A percentile compares a stretch with the other conserved stretches of the same genome.
These are phyloP conservation scores for Habropoda laboriosa DNA, from an alignment of 1,140 invertebrate species.

Conservation along the genomic window DNA sequence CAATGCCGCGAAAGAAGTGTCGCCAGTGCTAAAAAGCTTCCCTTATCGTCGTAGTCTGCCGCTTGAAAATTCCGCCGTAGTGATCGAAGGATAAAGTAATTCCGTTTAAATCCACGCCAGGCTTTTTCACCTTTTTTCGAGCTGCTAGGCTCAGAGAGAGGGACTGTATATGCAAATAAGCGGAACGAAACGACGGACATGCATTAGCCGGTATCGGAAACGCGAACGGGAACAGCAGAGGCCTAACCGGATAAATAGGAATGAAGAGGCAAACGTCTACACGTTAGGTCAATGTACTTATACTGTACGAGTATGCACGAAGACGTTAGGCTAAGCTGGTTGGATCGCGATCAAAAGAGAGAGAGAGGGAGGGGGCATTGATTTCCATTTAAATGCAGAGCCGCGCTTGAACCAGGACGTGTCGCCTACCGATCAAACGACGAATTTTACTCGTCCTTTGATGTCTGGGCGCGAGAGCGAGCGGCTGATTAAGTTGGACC, in stretches of 20 bases:
- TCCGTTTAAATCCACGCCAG: conserved; percentile 31
- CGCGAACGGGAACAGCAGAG: conserved; percentile 28
- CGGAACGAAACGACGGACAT: conserved; percentile 38
- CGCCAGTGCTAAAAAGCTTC: conserved; percentile 24
- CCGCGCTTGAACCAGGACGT: conserved; percentile 11
- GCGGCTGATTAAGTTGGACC: conserved; percentile 33
- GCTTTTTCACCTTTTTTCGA: conserved; percentile 32
- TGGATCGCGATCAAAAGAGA: conserved; percentile 59
- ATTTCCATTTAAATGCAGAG: conserved; percentile 62
- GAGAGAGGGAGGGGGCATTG: too few species aligned
- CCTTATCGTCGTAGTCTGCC: conserved; percentile 9
- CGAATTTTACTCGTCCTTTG: conserved; percentile 45
- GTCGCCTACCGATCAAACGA: conserved; percentile 48
- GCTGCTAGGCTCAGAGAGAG: too few species aligned
- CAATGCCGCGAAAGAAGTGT: background rate
- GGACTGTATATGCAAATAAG: background rate
- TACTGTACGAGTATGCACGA: background rate
- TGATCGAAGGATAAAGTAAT: conserved; percentile 32
- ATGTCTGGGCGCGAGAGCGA: conserved; percentile 36
- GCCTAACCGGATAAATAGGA: conserved; percentile 49
- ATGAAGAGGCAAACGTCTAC: background rate
- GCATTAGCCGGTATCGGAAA: conserved; percentile 47
- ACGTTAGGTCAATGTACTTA: background rate
- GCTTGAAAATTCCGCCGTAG: conserved; percentile 1
- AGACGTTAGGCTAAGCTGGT: conserved; percentile 30